A percentile compares a stretch with the other conserved stretches of the same genome.
These are phyloP conservation scores for Acleris literana DNA, from an alignment of 2,888 invertebrate species.

Conservation along the genomic window DNA sequence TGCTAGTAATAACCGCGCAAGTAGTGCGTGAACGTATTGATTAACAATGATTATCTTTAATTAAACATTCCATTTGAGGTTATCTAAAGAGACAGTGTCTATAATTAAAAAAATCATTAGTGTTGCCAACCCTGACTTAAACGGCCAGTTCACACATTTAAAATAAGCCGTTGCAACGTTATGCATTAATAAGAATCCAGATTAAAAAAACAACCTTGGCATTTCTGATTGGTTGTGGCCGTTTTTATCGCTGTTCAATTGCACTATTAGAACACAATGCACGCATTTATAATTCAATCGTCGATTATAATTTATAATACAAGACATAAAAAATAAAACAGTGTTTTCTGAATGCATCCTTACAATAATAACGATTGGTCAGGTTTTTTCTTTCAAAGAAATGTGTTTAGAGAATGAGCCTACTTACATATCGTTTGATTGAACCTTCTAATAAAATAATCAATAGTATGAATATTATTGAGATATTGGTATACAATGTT, in stretches of 20 bases:
- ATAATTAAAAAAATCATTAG: too few species aligned
- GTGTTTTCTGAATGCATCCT: too few species aligned
- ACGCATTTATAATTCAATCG: conserved; percentile 19
- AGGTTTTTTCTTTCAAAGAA: too few species aligned
- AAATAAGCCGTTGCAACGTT: conserved; percentile 16
- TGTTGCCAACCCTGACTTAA: too few species aligned
- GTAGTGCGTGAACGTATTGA: conserved; percentile 23
- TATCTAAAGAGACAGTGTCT: not conserved
- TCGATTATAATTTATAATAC: conserved; percentile 24
- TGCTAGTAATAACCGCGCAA: conserved; percentile 10
- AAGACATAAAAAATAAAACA: conserved; percentile 1
- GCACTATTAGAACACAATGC: conserved; percentile 20
- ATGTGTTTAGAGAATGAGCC: too few species aligned
- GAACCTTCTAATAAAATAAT: too few species aligned
- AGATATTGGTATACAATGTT: too few species aligned
- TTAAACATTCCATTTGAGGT: conserved; percentile 5
- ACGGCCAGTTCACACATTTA: not conserved
- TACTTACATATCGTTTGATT: too few species aligned
- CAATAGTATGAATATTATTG: too few species aligned
- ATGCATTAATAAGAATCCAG: conserved; percentile 10
- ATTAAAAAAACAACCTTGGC: conserved; percentile 28
- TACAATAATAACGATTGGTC: too few species aligned
- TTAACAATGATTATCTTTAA: conserved; percentile 20
- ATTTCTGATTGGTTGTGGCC: conserved; percentile 16
- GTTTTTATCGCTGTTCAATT: conserved; percentile 20